Evolutionary conservation across 53 echinoderm and acorn worm species (phyloP).

Genomic region (Paracentrotus lividus): DNA sequence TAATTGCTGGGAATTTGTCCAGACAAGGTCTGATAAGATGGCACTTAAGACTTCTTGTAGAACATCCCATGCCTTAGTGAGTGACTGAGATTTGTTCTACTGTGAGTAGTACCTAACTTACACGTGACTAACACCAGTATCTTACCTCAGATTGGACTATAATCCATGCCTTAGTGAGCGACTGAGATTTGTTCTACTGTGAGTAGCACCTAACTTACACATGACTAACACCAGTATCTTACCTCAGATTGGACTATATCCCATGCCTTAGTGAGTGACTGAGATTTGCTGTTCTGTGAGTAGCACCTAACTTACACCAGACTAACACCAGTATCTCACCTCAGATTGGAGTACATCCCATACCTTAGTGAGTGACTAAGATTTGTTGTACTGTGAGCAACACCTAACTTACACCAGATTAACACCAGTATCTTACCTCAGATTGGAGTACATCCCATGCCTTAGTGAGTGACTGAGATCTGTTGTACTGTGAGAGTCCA

Average conservation of each 20-base stretch:
- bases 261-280: neutral
- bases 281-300: neutral
- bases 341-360: slow-evolving; percentile 66
- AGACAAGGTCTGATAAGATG: too few relatives aligned
- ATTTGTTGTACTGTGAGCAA: slow-evolving; percentile 45
- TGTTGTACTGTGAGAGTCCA: slow-evolving; percentile 71
- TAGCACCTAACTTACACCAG: neutral
- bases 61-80: neutral
- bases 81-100: neutral
- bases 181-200: neutral
- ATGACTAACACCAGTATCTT: neutral
- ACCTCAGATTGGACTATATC: neutral
- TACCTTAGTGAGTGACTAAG: slow-evolving; percentile 27
- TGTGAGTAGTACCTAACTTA: neutral
- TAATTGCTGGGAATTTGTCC: too few relatives aligned
- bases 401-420: neutral
- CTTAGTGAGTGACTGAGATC: slow-evolving; percentile 32
- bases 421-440: slow-evolving; percentile 50
- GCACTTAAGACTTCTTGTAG: too few relatives aligned
- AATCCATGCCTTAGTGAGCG: neutral
- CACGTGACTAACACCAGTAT: neutral
- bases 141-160: neutral
- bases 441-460: slow-evolving; percentile 73
- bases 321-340: neutral
- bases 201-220: neutral